A percentile compares a stretch with the other conserved stretches of the same genome.
Conservation (phyloP, 2,113 vertebrate genomes). For the Neodontobutis hainanensis region DNA sequence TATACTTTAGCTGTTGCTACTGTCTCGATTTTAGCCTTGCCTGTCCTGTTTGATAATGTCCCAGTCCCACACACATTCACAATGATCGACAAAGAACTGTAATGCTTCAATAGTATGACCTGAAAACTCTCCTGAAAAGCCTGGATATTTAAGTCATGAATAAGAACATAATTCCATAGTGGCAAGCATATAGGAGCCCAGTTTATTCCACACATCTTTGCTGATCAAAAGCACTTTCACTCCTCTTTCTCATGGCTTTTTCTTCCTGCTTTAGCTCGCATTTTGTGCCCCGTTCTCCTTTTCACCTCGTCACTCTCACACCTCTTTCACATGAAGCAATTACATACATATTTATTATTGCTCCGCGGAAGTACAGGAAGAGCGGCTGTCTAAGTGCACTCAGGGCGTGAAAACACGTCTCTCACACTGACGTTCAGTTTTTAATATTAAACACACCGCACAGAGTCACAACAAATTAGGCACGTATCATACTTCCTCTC, state of each 20-base stretch:
- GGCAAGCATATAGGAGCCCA: background rate
- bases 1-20: too few relatives aligned
- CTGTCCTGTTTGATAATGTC: too few relatives aligned
- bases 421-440: slow-evolving; percentile 8
- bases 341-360: slow-evolving; percentile 33
- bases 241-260: slow-evolving; percentile 12
- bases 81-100: too few relatives aligned
- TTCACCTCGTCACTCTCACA: background rate
- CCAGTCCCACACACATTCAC: too few relatives aligned
- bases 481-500: too few relatives aligned
- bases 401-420: background rate
- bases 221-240: slow-evolving; percentile 61
- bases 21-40: too few relatives aligned
- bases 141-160: background rate
- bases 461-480: too few relatives aligned
- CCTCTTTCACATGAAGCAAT: slow-evolving; percentile 25
- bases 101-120: too few relatives aligned
- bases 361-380: background rate
- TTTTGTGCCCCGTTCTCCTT: background rate
- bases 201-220: slow-evolving; percentile 35
- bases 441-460: background rate
- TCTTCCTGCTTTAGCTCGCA: slow-evolving; percentile 6
- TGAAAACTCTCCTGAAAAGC: too few relatives aligned
- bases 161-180: background rate
- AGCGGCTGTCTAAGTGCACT: background rate